phyloP scores from a whole-genome alignment of 2,888 invertebrate species.

The Euzetes globulus region DNA sequence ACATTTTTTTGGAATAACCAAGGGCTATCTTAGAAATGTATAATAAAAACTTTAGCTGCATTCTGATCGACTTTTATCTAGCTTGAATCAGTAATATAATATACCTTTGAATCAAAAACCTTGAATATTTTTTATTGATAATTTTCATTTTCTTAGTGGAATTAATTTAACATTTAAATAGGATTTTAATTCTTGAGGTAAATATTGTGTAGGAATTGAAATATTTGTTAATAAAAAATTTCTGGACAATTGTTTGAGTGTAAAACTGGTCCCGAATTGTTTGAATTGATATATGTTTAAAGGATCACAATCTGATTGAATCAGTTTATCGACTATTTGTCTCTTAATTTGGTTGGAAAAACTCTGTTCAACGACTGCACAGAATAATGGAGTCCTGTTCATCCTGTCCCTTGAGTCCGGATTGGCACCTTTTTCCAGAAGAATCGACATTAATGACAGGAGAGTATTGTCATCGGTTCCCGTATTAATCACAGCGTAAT shows the following conservation, averaged over 20 bases:
- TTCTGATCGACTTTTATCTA: too few relatives aligned
- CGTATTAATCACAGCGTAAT: constrained; percentile 12
- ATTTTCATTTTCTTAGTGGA: background rate
- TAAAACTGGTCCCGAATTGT: background rate
- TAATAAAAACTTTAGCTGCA: too few relatives aligned
- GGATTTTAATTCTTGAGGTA: constrained; percentile 10
- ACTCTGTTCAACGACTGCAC: background rate
- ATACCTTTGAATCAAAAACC: too few relatives aligned
- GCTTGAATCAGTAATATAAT: too few relatives aligned
- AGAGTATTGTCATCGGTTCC: background rate
- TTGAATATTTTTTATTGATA: background rate
- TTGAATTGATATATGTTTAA: background rate
- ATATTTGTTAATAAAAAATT: background rate
- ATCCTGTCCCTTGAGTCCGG: background rate
- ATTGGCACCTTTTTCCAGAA: background rate
- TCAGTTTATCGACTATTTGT: background rate
- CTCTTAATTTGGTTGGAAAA: background rate
- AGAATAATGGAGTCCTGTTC: background rate
- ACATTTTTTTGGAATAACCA: too few relatives aligned
- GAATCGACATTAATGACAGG: background rate
- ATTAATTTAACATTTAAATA: constrained; percentile 3
- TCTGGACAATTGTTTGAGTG: constrained; percentile 13
- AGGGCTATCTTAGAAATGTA: too few relatives aligned
- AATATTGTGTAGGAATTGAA: background rate
- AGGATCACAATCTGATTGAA: background rate